Evolutionary conservation across 2,797 vertebrate genomes (phyloP), one percentile per base, ranked within the genome.

Genomic region (Erethizon dorsatum): DNA sequence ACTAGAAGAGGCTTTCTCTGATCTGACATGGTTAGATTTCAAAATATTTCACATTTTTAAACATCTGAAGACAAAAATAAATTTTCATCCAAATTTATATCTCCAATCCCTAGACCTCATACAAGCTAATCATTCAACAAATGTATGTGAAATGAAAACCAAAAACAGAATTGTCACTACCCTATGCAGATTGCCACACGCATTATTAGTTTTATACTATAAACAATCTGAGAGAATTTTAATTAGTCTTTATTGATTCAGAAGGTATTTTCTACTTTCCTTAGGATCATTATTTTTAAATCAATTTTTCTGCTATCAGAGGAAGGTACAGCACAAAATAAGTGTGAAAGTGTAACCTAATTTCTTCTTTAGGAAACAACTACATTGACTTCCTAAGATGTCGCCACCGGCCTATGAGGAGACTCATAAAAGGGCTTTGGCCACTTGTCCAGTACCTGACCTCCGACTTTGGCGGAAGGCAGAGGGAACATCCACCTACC

Each of bases 21-120:
- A 75, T 88, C n/a, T 88, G 63, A 83, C 18, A 50, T 37, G 14
- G 2, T 65, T 78, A 78, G 15, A 52, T 52, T 57, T 90, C 8
- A 88, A 83, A 95, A 75, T 85, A 94, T 37, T 65, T 69, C 59
- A 57, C 54, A 85, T 20, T 65, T 83, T 77, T 84, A 96, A 93
- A 93, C 37, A 82, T 67, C 14, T 82, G 5, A 11, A 86, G 79
- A 20, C 54, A 91, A 94, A 6, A 91, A 85, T 89, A 6, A 94
- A 86, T 37, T 77, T 33, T 28, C 71, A 57, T 31, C 61, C 59
- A 89, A 45, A 37, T 89, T 69, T 65, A 8, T 83, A 90, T 56
- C 52, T 63, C 31, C 69, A n/a, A 71, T 14, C 37, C 28, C 33
- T 91, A 20, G 20, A 13, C 47, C 15, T 86, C 75, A 80, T 28